Conservation (phyloP, 2,113 vertebrate species). For the Megaceryle maxima region DNA sequence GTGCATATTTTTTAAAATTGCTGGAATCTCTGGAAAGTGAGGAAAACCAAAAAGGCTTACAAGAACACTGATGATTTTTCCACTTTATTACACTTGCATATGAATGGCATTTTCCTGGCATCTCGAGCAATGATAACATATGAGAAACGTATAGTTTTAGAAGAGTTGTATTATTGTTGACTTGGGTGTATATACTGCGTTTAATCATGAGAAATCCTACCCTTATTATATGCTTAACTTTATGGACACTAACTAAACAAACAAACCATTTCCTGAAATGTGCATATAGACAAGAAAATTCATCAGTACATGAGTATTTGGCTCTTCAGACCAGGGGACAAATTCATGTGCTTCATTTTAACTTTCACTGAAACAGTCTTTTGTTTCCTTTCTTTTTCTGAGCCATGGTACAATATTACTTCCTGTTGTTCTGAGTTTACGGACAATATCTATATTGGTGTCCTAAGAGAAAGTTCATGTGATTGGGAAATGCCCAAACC, state of each 20-base stretch:
- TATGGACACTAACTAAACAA: constrained; percentile 37
- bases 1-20: constrained; percentile 14
- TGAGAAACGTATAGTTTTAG: constrained; percentile 57
- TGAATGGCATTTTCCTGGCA: constrained; percentile 51
- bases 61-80: constrained; percentile 12
- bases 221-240: neutral
- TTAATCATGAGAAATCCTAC: constrained; percentile 37
- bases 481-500: neutral
- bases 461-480: neutral
- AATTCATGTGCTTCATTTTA: neutral
- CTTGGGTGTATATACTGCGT: neutral
- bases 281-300: neutral
- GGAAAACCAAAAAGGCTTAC: neutral
- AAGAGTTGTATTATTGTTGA: constrained; percentile 37
- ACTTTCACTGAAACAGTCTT: neutral
- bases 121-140: constrained; percentile 7
- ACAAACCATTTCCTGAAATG: constrained; percentile 37
- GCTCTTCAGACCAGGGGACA: neutral
- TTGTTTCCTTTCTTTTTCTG: neutral
- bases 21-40: constrained; percentile 41
- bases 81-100: constrained; percentile 44
- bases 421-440: neutral
- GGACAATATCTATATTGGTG: neutral
- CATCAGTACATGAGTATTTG: neutral
- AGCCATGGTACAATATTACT: neutral